Evolutionary conservation across 2,113 vertebrate genomes (phyloP).

Genomic region (Tragulus kanchil): DNA sequence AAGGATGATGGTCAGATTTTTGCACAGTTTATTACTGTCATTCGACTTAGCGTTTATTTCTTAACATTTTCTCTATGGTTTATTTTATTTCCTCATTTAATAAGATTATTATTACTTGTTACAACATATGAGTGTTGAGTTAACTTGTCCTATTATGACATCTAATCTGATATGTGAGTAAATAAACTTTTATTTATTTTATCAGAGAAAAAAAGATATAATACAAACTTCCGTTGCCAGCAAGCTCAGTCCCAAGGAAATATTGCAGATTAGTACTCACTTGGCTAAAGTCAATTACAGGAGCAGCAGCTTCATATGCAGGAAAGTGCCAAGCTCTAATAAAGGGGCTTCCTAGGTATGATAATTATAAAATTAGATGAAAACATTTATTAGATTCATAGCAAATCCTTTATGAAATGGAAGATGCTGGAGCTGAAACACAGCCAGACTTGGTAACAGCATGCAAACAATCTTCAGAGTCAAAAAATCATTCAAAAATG

Average conservation of each 20-base stretch:
- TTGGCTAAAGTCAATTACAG: constrained; percentile 52
- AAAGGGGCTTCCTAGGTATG: constrained; percentile 53
- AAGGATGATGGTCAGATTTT: background rate
- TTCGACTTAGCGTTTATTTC: background rate
- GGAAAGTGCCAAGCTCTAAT: background rate
- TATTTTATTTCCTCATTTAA: constrained; percentile 19
- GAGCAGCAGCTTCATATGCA: constrained; percentile 23
- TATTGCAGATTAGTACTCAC: constrained; percentile 22
- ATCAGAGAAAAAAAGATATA: constrained; percentile 23
- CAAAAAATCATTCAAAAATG: constrained; percentile 71
- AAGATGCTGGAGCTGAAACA: constrained; percentile 59
- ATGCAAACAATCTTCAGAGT: constrained; percentile 66
- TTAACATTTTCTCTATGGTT: background rate
- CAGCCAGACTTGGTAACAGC: constrained; percentile 72
- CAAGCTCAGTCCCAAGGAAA: constrained; percentile 21
- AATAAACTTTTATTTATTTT: constrained; percentile 45
- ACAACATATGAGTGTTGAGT: constrained; percentile 45
- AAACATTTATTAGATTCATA: constrained; percentile 46
- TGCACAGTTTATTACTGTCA: background rate
- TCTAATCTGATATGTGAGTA: constrained; percentile 48
- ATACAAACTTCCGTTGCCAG: background rate
- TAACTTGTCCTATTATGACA: constrained; percentile 49
- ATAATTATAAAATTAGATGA: constrained; percentile 72
- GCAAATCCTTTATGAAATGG: constrained; percentile 69
- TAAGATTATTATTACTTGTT: constrained; percentile 3